Conservation (phyloP, 2,888 invertebrate species). For the Cerastoderma edule region DNA sequence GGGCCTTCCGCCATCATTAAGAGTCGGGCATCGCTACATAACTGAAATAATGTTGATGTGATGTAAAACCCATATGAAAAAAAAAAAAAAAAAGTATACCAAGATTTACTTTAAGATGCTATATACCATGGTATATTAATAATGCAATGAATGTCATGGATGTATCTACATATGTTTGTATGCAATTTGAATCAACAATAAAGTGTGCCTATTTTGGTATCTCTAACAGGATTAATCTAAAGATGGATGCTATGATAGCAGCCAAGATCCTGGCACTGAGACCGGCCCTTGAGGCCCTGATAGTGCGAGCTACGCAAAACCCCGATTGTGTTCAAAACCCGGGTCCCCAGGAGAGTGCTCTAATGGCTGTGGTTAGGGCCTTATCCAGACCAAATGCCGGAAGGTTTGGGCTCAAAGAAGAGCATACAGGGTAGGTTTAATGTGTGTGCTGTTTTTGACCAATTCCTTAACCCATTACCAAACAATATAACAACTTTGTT, state of each 20-base stretch:
- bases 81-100: too few relatives aligned
- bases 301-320: conserved; percentile 91
- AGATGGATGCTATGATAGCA: conserved; percentile 91
- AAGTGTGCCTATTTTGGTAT: too few relatives aligned
- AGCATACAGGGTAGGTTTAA: conserved; percentile 52
- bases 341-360: conserved; percentile 87
- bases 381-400: conserved; percentile 91
- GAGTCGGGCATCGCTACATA: too few relatives aligned
- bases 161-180: too few relatives aligned
- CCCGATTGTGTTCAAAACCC: conserved; percentile 91
- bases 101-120: too few relatives aligned
- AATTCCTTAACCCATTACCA: background rate
- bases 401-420: conserved; percentile 66
- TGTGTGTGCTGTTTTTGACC: background rate
- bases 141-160: too few relatives aligned
- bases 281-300: conserved; percentile 93
- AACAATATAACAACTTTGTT: background rate
- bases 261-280: conserved; percentile 93
- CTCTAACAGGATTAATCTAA: conserved; percentile 89
- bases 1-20: too few relatives aligned
- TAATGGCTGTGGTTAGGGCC: conserved; percentile 89
- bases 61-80: too few relatives aligned
- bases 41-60: too few relatives aligned
- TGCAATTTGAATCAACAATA: too few relatives aligned
- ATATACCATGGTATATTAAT: too few relatives aligned